Conservation (phyloP, 1,140 invertebrate genomes). For the Scaptomyza montana region DNA sequence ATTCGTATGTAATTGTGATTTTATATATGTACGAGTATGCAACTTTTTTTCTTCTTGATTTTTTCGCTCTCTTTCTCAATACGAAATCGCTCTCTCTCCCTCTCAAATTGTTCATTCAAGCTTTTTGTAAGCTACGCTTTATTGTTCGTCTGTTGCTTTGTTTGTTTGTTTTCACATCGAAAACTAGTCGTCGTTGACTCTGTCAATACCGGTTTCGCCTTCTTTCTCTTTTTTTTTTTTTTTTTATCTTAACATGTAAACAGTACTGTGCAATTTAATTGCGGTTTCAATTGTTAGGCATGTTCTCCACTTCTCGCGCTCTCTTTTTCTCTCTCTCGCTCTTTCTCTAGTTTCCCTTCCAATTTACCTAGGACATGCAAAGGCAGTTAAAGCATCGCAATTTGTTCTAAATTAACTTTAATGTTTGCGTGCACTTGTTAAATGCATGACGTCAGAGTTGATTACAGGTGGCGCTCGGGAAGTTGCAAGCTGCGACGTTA, state of each 20-base stretch:
- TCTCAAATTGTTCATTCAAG: constrained; percentile 56
- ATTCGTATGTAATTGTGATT: background rate
- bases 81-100: background rate
- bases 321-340: constrained; percentile 5
- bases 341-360: background rate
- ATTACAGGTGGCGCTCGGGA: constrained; percentile 67
- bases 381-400: constrained; percentile 32
- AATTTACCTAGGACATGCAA: constrained; percentile 53
- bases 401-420: constrained; percentile 35
- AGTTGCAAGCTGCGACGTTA: constrained; percentile 66
- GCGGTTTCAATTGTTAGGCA: constrained; percentile 69
- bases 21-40: background rate
- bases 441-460: constrained; percentile 66
- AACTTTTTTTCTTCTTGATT: constrained; percentile 5
- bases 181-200: constrained; percentile 63
- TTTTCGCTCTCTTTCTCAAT: constrained; percentile 22
- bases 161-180: constrained; percentile 70
- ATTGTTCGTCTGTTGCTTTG: constrained; percentile 64
- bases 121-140: constrained; percentile 72
- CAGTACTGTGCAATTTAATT: constrained; percentile 70
- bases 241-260: constrained; percentile 45
- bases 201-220: constrained; percentile 62
- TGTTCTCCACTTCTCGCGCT: constrained; percentile 12
- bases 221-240: constrained; percentile 5
- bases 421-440: constrained; percentile 36